phyloP scores from a whole-genome alignment of 2,113 vertebrate genomes.

The Eulemur rufifrons region DNA sequence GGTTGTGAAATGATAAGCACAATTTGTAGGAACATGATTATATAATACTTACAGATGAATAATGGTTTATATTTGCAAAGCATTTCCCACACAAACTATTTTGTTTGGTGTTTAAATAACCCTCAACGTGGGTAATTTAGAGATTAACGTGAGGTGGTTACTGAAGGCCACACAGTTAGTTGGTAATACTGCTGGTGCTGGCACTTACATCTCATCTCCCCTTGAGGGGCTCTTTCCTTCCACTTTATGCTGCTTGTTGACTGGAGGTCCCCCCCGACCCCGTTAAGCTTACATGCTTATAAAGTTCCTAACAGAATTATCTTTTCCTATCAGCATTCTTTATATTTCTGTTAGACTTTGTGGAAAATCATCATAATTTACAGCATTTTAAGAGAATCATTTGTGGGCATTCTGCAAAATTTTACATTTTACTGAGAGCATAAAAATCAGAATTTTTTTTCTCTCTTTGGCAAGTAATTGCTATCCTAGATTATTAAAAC shows the following conservation, averaged over 20 bases:
- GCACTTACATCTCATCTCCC: not conserved
- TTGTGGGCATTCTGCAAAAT: not conserved
- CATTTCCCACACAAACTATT: not conserved
- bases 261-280: not conserved
- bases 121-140: not conserved
- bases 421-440: constrained; percentile 15
- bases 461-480: not conserved
- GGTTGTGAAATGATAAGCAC: not conserved
- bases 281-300: not conserved
- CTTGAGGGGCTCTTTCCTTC: not conserved
- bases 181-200: not conserved
- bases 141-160: not conserved
- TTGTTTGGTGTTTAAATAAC: constrained; percentile 31
- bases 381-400: not conserved
- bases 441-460: not conserved
- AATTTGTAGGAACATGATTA: constrained; percentile 39
- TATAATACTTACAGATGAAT: not conserved
- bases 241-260: not conserved
- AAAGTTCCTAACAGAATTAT: constrained; percentile 2
- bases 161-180: not conserved
- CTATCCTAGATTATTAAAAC: not conserved
- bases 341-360: not conserved
- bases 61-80: constrained; percentile 16
- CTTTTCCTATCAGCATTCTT: not conserved
- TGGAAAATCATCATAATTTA: not conserved